Conservation (phyloP, 2,113 vertebrate species). For the Benitochromis conjunctus region DNA sequence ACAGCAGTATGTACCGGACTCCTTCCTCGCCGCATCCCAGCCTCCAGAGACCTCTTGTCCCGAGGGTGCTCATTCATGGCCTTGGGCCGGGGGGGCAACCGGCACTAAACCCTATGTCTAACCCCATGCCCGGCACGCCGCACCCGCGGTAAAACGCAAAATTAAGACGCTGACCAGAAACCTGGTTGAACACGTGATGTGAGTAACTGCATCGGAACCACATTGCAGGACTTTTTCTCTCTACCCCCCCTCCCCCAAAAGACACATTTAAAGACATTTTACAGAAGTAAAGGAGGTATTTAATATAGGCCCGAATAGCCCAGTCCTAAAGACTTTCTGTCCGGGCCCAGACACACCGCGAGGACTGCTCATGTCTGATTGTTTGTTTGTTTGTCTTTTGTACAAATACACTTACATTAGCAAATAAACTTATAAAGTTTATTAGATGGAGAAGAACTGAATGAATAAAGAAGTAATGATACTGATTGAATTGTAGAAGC, state of each 20-base stretch:
- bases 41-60: conserved; percentile 94
- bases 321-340: conserved; percentile 47
- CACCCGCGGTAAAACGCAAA: conserved; percentile 82
- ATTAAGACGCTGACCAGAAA: conserved; percentile 27
- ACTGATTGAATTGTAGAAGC: conserved; percentile 50
- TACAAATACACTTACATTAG: conserved; percentile 83
- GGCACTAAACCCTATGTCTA: conserved; percentile 88
- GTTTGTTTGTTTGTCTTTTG: conserved; percentile 79
- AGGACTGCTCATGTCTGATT: conserved; percentile 74
- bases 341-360: conserved; percentile 51
- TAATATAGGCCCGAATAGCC: conserved; percentile 57
- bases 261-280: conserved; percentile 71
- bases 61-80: conserved; percentile 95
- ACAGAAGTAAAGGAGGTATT: conserved; percentile 71
- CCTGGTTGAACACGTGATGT: conserved; percentile 52
- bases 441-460: conserved; percentile 77
- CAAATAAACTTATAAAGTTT: conserved; percentile 80
- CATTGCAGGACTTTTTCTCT: conserved; percentile 25
- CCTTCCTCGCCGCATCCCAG: conserved; percentile 88
- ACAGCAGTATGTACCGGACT: conserved; percentile 99
- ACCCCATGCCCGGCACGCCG: conserved; percentile 83
- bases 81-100: conserved; percentile 94
- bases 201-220: conserved; percentile 67
- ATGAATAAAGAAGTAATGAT: conserved; percentile 77
- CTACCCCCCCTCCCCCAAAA: neutral